Evolutionary conservation across 2,113 vertebrate species (phyloP), one percentile per base, ranked within the genome.

Genomic region (Acrocephalus kingi): DNA sequence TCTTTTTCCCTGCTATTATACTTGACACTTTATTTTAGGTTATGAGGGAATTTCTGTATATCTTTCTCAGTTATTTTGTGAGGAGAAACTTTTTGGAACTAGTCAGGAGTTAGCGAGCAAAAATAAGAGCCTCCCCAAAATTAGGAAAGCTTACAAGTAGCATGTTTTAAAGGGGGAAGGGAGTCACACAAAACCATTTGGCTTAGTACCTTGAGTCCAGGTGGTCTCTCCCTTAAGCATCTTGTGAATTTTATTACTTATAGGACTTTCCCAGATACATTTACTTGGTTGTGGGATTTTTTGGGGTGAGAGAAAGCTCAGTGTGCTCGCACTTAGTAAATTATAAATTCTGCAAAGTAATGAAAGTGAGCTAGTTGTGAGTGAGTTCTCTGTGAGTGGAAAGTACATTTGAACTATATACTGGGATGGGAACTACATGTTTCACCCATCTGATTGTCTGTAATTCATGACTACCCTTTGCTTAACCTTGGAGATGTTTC

Each of bases 1-100:
- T 39, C 62, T 52, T 66, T 39, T 66, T 0, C 0, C 15, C 13
- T 51, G 11, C 20, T 71, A 0, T 64, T 81, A 31, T 61, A 0
- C 46, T 67, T 78, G 13, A 69, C 15, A 9, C 35, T 31, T 25
- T 52, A 84, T 87, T 89, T 84, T 46, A 84, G 30, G 14, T 74
- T 84, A 24, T 52, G 51, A 52, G 12, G 25, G 20, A 84, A 63
- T 49, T 63, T 30, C 39, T 71, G 8, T 69, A 1, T 75, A 48
- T 45, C 21, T 91, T 77, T 67, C 28, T 78, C 9, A 56, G 41
- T 15, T 61, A 0, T 75, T 87, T 78, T 52, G 6, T 2, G 2
- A 76, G 30, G 15, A 75, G 13, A 15, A 35, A 55, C 31, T 55
- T 35, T 27, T 25, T 69, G 30, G 10, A 69, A 20, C 56, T 43